phyloP scores from a whole-genome alignment of 2,113 vertebrate species.

The Plecotus auritus region DNA sequence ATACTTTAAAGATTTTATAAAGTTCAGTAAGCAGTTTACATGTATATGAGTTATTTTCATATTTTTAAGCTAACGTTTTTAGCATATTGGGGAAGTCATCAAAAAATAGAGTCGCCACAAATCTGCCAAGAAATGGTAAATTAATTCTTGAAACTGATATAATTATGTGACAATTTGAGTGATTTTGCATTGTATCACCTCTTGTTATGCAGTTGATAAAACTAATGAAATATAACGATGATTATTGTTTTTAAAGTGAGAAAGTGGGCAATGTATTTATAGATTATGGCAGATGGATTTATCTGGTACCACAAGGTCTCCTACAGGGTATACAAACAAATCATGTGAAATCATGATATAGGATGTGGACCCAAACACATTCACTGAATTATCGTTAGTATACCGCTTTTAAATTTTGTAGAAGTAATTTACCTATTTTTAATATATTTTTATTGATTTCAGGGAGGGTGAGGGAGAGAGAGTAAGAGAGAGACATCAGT shows the following conservation, averaged over 20 bases:
- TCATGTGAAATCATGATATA: not conserved
- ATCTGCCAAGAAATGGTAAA: not conserved
- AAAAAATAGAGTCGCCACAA: not conserved
- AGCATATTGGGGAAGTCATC: not conserved
- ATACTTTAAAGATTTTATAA: conserved; percentile 14
- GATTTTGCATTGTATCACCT: not conserved
- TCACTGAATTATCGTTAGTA: not conserved
- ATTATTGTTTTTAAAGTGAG: not conserved
- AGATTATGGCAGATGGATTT: not conserved
- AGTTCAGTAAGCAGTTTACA: not conserved
- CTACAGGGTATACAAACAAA: not conserved
- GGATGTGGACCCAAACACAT: not conserved
- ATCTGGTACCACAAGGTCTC: not conserved
- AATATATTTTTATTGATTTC: too few species aligned
- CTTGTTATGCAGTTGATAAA: not conserved
- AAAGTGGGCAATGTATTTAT: not conserved
- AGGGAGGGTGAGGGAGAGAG: too few species aligned
- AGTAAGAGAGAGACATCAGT: too few species aligned
- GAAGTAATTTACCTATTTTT: not conserved
- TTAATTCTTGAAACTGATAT: not conserved
- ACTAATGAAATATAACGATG: not conserved
- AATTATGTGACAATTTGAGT: not conserved
- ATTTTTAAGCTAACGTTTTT: not conserved
- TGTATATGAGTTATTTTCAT: not conserved
- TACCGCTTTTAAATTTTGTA: not conserved